These are phyloP conservation scores for Seriola rivoliana DNA, from an alignment of 2,113 vertebrate species.

Conservation along the genomic window DNA sequence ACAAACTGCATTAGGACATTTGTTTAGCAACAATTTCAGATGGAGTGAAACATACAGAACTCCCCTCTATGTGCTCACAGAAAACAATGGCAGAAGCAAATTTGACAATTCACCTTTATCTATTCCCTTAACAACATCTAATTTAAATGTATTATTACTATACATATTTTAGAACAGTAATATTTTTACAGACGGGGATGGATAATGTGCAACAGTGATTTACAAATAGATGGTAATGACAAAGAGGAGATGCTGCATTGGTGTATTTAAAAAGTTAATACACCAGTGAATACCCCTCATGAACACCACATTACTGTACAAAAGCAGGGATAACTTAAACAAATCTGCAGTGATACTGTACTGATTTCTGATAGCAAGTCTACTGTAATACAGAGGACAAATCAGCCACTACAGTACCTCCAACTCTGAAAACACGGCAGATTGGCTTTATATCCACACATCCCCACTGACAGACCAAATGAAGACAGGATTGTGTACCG, in stretches of 20 bases:
- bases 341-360: slow-evolving; percentile 2
- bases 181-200: slow-evolving; percentile 11
- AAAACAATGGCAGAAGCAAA: slow-evolving; percentile 15
- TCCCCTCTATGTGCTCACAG: slow-evolving; percentile 26
- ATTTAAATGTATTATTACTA: background rate
- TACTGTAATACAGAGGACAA: slow-evolving; percentile 19
- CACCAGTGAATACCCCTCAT: slow-evolving; percentile 38
- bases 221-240: slow-evolving; percentile 49
- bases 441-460: slow-evolving; percentile 44
- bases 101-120: background rate
- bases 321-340: slow-evolving; percentile 1
- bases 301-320: slow-evolving; percentile 31
- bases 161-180: slow-evolving; percentile 8
- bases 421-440: slow-evolving; percentile 13
- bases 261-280: slow-evolving; percentile 36
- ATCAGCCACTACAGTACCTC: slow-evolving; percentile 6
- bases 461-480: slow-evolving; percentile 55
- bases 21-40: slow-evolving; percentile 18
- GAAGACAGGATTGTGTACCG: slow-evolving; percentile 61
- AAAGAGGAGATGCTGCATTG: slow-evolving; percentile 36
- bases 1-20: slow-evolving; percentile 9
- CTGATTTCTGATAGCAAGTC: background rate
- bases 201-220: slow-evolving; percentile 36
- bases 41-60: slow-evolving; percentile 22
- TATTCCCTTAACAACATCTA: slow-evolving; percentile 11